Base-by-base conservation (phyloP, 2,113 vertebrate genomes). In the Aptenodytes patagonicus region DNA sequence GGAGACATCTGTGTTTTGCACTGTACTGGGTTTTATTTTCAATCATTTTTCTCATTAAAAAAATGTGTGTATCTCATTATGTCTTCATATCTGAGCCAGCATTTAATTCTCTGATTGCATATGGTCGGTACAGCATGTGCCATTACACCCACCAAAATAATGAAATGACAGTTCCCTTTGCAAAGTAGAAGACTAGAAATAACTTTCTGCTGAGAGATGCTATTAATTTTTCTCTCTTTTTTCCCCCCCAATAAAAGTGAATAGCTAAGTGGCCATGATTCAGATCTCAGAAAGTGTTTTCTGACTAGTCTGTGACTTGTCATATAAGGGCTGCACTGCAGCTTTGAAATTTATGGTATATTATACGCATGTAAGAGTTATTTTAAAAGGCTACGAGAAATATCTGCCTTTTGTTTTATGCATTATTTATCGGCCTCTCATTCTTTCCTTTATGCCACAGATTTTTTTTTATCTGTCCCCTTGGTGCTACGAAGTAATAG, bases 51-150 rank as follows among this genome's bases (percentile, higher is more conserved):
- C 93, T 92, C 92, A 94, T 96, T 95, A 13, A 93, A 96, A 95
- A 96, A 91, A 93, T 58, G 82, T 95, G 93, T 93, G 66, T 86
- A 77, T 92, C 93, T 97, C 92, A 93, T 95, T 90, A 94, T 95
- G 92, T 93, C 92, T 94, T 96, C 79, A 25, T 76, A 60, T 96
- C 79, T 73, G 79, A 96, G 96, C 92, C 95, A 96, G 95, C 93
- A 81, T 96, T 96, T 93, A 73, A 93, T 96, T 81, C 95, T 81
- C 93, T 93, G 96, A 47, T 96, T 96, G 82, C 97, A 95, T 93
- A 93, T 94, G 97, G 97, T 95, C 1, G 92, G 96, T 96, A 96
- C 97, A 97, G 92, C 97, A 95, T 96, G 97, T 96, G 97, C 97
- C 93, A 88, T 95, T 93, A 93, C 93, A 96, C 95, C 93, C 97